Conservation (phyloP, 2,797 vertebrate species). For the Rhinichthys osculus region DNA sequence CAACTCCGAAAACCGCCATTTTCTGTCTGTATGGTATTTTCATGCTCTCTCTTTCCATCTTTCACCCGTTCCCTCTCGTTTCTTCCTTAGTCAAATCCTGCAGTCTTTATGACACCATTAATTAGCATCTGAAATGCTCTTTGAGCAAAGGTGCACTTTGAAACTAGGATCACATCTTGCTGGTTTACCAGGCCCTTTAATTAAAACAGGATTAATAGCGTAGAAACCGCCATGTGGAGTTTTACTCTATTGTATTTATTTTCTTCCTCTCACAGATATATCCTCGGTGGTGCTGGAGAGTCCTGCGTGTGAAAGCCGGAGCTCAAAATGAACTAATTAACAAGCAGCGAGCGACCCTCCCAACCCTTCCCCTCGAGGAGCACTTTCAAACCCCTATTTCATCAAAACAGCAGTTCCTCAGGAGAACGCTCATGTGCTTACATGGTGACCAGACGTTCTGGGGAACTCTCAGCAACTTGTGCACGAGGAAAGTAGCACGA, state of each 20-base stretch:
- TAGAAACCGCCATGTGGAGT: not conserved
- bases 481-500: not conserved
- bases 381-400: not conserved
- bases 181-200: conserved; percentile 34
- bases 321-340: conserved; percentile 10
- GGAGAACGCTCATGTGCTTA: conserved; percentile 58
- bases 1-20: not conserved
- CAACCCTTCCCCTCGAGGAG: no score
- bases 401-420: not conserved
- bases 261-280: conserved; percentile 19
- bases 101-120: conserved; percentile 10
- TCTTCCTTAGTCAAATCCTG: conserved; percentile 9
- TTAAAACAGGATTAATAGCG: conserved; percentile 53
- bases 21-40: not conserved
- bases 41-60: not conserved
- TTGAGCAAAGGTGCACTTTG: conserved; percentile 10
- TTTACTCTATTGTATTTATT: conserved; percentile 7
- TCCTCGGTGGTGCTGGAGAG: not conserved
- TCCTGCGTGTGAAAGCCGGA: not conserved
- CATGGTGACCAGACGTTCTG: conserved; percentile 35
- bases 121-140: conserved; percentile 33
- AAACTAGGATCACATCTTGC: conserved; percentile 30
- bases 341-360: not conserved
- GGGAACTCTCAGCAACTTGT: conserved; percentile 30
- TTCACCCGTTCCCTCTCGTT: not conserved